A percentile compares a stretch with the other conserved stretches of the same genome.
These are phyloP conservation scores for Cyprinodon brontotheroides DNA, from an alignment of 2,113 vertebrate genomes.

Conservation along the genomic window DNA sequence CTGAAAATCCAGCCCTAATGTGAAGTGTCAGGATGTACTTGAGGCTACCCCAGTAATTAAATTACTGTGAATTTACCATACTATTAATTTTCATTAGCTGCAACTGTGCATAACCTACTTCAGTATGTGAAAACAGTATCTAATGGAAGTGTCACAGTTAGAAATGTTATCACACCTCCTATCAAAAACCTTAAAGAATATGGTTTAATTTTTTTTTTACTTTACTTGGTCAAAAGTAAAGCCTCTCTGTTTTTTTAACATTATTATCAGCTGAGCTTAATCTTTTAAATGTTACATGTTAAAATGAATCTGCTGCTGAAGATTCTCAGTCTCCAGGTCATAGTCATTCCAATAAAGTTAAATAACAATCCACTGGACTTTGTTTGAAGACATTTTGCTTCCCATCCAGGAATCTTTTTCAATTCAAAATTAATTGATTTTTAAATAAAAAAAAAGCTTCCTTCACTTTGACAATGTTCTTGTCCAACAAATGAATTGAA, in stretches of 20 bases:
- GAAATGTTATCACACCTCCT: neutral
- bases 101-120: neutral
- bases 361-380: too few relatives aligned
- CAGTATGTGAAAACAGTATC: neutral
- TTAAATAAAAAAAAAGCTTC: too few relatives aligned
- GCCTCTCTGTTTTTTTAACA: neutral
- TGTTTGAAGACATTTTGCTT: too few relatives aligned
- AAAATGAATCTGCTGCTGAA: too few relatives aligned
- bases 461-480: too few relatives aligned
- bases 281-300: neutral
- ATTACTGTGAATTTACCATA: neutral
- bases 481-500: too few relatives aligned
- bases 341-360: too few relatives aligned
- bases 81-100: constrained; percentile 2
- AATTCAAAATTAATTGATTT: too few relatives aligned
- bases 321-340: too few relatives aligned
- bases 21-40: neutral
- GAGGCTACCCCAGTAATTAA: neutral
- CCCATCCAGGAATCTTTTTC: too few relatives aligned
- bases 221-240: neutral
- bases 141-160: neutral
- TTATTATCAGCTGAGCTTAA: neutral
- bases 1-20: neutral
- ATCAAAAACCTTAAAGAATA: neutral
- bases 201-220: neutral